Conservation (phyloP, 2,113 vertebrate species). For the Acanthochromis polyacanthus region DNA sequence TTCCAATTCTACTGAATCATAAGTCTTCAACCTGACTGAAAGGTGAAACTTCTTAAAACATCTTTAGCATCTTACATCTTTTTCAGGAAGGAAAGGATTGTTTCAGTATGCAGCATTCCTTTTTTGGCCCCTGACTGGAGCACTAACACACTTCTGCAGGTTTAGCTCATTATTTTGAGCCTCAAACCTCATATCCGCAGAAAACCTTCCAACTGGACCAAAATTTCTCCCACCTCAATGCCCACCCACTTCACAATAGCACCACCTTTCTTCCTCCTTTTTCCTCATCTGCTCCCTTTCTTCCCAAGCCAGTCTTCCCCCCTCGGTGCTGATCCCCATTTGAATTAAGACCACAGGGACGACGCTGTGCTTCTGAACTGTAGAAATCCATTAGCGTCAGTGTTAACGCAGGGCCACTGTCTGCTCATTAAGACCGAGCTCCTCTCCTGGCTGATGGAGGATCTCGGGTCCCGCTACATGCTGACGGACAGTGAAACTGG, state of each 20-base stretch:
- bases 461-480: constrained; percentile 1
- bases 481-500: constrained; percentile 38
- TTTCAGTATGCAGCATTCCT: too few species aligned
- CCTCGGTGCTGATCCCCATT: constrained; percentile 51
- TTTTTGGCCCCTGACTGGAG: not conserved
- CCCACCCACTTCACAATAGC: not conserved
- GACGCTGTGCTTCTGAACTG: constrained; percentile 50
- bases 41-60: too few species aligned
- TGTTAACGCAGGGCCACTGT: constrained; percentile 52
- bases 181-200: too few species aligned
- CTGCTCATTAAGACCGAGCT: constrained; percentile 62
- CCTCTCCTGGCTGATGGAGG: constrained; percentile 42
- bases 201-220: not conserved
- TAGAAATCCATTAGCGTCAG: constrained; percentile 73
- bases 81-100: too few species aligned
- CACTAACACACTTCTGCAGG: not conserved
- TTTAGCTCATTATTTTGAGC: not conserved
- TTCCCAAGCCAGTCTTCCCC: constrained; percentile 8
- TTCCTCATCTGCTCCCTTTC: constrained; percentile 20
- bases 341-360: constrained; percentile 65
- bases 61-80: too few species aligned
- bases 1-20: too few species aligned
- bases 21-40: too few species aligned
- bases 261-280: not conserved
- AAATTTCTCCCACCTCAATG: not conserved